Evolutionary conservation across 1,140 invertebrate species (phyloP), one percentile per base, ranked within the genome.

Genomic region (Aricia agestis): DNA sequence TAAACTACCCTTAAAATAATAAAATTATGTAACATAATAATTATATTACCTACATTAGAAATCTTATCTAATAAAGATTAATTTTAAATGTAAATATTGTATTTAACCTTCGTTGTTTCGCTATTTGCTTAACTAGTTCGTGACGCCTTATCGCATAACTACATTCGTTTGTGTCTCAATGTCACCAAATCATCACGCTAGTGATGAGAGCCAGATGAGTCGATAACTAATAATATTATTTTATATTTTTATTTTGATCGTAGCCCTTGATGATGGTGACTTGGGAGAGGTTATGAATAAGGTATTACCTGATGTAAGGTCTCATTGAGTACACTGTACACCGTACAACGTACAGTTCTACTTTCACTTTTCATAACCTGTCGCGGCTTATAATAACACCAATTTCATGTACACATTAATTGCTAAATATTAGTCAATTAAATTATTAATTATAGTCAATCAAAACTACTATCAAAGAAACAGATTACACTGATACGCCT

Each of bases 121-220:
- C 45, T 52, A 63, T 63, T 63, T 19, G 17, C 59, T 19, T 19
- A 11, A 19, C 18, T 63, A 9, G 11, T 25, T 59, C 58, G 58
- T 63, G 59, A 63, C 59, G 10, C 18, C 10, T 63, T 63, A 63
- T 63, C 19, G 17, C 18, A 19, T 63, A 63, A 63, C 18, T 25
- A 63, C 59, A 25, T 19, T 59, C 7, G 59, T 25, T 61, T 25
- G 19, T 25, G 59, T 63, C 59, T 25, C 59, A 63, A 63, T 63
- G 45, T 63, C 17, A 19, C 58, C n/a, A 19, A 18, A 18, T 25
- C 59, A 63, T 52, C 45, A 63, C 17, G 9, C 2, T 63, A 63
- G 59, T 59, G 58, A 19, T 1, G 18, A 0, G 17, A 59, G n/a
- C 4, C 10, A 58, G 52, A 25, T 25, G 25, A 25, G 52, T n/a